Evolutionary conservation across 2,113 vertebrate species (phyloP).

Genomic region (Chlamydotis undulata): DNA sequence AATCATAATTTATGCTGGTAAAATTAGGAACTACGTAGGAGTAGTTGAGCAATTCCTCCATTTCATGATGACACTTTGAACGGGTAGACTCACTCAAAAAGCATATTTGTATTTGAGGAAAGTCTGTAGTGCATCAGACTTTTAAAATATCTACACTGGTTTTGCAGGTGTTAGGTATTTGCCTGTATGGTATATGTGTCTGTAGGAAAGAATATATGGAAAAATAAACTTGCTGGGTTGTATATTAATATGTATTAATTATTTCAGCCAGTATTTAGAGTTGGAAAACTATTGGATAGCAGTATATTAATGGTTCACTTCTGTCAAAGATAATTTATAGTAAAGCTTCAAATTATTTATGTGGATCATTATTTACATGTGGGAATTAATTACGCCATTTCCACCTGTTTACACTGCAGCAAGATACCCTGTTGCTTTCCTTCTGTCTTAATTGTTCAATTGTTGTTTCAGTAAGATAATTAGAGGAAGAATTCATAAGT

Average conservation of each 20-base stretch:
- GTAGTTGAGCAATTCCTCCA: neutral
- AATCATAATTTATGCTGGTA: neutral
- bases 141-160: neutral
- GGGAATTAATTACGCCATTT: slow-evolving; percentile 18
- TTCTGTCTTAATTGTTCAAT: neutral
- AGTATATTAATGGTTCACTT: neutral
- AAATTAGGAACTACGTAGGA: neutral
- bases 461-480: slow-evolving; percentile 9
- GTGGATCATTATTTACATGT: neutral
- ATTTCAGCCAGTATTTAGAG: neutral
- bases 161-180: neutral
- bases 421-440: neutral
- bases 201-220: neutral
- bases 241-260: neutral
- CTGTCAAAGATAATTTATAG: neutral
- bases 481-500: neutral
- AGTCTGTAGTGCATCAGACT: neutral
- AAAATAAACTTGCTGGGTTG: neutral
- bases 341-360: neutral
- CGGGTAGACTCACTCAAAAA: neutral
- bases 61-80: neutral
- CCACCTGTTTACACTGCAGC: neutral
- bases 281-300: neutral
- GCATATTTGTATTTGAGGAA: neutral
- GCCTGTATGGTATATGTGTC: neutral